These are phyloP conservation scores for Pogonomyrmex californicus DNA, from an alignment of 1,140 invertebrate species.

Conservation along the genomic window DNA sequence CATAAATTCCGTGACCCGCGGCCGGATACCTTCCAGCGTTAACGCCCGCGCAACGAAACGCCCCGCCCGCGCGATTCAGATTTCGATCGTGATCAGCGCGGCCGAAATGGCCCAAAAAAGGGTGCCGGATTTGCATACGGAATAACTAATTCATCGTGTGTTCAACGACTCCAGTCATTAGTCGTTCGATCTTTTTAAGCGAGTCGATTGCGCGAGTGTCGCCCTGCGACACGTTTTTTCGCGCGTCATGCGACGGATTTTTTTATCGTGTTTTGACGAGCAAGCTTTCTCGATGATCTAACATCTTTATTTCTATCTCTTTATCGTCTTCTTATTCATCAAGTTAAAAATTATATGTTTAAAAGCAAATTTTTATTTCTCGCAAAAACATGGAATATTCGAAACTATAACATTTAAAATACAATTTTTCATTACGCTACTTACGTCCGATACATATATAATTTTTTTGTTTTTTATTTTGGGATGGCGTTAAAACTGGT, in stretches of 20 bases:
- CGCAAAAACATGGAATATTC: slow-evolving; percentile 1
- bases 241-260: not conserved
- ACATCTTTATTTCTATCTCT: slow-evolving; percentile 1
- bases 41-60: slow-evolving; percentile 52
- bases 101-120: slow-evolving; percentile 34
- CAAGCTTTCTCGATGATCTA: not conserved
- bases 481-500: slow-evolving; percentile 1
- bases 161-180: slow-evolving; percentile 58
- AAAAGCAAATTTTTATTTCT: not conserved
- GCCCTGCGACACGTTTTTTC: slow-evolving; percentile 13
- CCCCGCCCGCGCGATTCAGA: slow-evolving; percentile 42
- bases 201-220: slow-evolving; percentile 12
- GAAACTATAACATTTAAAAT: slow-evolving; percentile 1
- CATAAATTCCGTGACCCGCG: slow-evolving; percentile 66
- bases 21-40: slow-evolving; percentile 64
- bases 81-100: slow-evolving; percentile 67
- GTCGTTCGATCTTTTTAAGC: slow-evolving; percentile 55
- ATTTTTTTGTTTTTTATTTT: not conserved
- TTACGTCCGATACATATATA: slow-evolving; percentile 4
- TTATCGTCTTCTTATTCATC: not conserved
- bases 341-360: not conserved
- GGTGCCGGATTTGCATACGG: slow-evolving; percentile 57
- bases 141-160: slow-evolving; percentile 67
- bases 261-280: slow-evolving; percentile 18
- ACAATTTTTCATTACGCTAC: not conserved